Percentiles rank a stretch among this genome's conserved stretches.
These are phyloP conservation scores for Perdita meconis DNA, from an alignment of 2,888 invertebrate species.

Conservation along the genomic window DNA sequence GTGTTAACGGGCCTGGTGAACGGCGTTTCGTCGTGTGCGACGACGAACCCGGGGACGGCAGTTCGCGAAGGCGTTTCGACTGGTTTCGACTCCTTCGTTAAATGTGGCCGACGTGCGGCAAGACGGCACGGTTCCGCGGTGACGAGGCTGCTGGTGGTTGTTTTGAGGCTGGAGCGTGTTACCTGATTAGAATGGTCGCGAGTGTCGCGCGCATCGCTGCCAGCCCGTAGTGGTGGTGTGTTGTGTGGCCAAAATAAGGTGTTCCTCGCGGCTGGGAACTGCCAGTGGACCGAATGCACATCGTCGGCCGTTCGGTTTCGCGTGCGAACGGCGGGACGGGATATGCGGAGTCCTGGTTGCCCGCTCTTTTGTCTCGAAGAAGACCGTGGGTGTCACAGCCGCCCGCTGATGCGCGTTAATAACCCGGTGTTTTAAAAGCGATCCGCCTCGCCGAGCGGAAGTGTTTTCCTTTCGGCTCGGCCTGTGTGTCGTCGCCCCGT, in stretches of 20 bases:
- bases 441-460: conserved; percentile 57
- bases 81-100: background rate
- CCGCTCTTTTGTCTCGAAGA: conserved; percentile 57
- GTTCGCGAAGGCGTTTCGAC: conserved; percentile 2
- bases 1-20: conserved; percentile 8
- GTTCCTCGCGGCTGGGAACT: conserved; percentile 26
- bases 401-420: conserved; percentile 54
- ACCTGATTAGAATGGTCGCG: conserved; percentile 70
- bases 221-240: conserved; percentile 66
- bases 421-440: conserved; percentile 59
- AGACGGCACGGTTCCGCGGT: conserved; percentile 14
- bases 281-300: conserved; percentile 49
- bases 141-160: conserved; percentile 64
- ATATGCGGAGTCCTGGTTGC: conserved; percentile 64
- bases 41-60: conserved; percentile 1
- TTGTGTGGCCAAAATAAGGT: conserved; percentile 59
- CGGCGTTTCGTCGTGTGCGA: conserved; percentile 5
- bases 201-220: conserved; percentile 73
- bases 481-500: conserved; percentile 24
- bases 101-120: conserved; percentile 13
- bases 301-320: conserved; percentile 31
- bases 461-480: conserved; percentile 58
- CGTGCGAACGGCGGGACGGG: conserved; percentile 42
- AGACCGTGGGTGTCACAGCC: conserved; percentile 63
- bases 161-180: conserved; percentile 59